A percentile compares a stretch with the other conserved stretches of the same genome.
phyloP scores from a whole-genome alignment of 2,888 invertebrate species.

The Patella ulyssiponensis region DNA sequence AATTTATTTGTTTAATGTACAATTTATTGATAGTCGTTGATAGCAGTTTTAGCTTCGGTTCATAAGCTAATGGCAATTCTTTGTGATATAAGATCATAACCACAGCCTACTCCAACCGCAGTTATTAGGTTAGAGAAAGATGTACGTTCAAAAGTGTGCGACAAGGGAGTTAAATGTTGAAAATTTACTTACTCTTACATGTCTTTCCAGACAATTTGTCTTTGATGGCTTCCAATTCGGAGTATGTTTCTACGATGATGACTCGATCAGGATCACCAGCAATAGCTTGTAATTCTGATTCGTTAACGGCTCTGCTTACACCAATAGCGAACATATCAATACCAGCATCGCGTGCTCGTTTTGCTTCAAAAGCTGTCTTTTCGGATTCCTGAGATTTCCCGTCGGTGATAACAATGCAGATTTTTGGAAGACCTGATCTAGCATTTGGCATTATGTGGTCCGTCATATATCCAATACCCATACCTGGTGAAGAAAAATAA shows the following conservation, averaged over 20 bases:
- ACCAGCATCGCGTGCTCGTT: conserved; percentile 19
- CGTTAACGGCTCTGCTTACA: conserved; percentile 26
- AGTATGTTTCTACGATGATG: conserved; percentile 32
- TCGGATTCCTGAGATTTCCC: conserved; percentile 12
- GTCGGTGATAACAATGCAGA: background rate
- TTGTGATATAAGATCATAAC: too few relatives aligned
- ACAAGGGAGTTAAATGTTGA: background rate
- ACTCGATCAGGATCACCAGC: conserved; percentile 31
- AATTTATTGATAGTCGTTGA: too few relatives aligned
- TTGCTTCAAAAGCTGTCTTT: conserved; percentile 29
- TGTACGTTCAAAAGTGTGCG: too few relatives aligned
- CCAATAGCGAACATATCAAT: conserved; percentile 39
- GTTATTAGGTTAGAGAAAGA: too few relatives aligned
- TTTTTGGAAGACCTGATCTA: background rate
- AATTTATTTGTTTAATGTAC: too few relatives aligned
- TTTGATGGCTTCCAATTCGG: conserved; percentile 33
- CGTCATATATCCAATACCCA: background rate
- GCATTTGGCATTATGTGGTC: background rate
- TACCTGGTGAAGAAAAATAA: background rate
- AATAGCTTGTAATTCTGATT: conserved; percentile 34
- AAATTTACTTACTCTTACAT: conserved; percentile 20
- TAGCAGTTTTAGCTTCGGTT: too few relatives aligned
- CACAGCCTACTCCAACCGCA: too few relatives aligned
- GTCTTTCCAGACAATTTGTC: conserved; percentile 27
- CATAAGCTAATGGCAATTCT: too few relatives aligned